phyloP scores from a whole-genome alignment of 2,888 invertebrate genomes.

The Eupithecia abbreviata region DNA sequence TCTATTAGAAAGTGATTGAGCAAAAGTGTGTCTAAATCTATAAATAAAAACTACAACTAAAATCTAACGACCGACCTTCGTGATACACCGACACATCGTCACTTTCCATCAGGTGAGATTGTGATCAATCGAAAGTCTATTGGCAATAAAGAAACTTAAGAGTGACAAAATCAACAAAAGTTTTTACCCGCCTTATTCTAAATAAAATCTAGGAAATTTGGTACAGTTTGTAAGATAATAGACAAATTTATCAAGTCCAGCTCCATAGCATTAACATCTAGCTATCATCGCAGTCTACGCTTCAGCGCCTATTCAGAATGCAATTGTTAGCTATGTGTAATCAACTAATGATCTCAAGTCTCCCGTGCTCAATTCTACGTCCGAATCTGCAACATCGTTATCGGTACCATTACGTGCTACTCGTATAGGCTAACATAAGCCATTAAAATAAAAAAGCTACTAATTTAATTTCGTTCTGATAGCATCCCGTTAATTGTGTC shows the following conservation, averaged over 20 bases:
- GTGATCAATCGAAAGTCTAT: background rate
- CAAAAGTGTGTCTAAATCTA: too few relatives aligned
- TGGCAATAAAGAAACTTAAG: too few relatives aligned
- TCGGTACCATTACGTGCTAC: background rate
- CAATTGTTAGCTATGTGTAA: background rate
- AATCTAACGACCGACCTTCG: too few relatives aligned
- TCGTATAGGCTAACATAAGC: background rate
- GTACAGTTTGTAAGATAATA: background rate
- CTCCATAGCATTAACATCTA: background rate
- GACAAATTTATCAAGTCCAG: background rate
- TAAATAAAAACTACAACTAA: too few relatives aligned
- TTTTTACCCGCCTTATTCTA: background rate
- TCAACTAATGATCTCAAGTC: background rate
- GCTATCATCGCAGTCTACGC: background rate
- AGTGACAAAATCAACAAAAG: too few relatives aligned
- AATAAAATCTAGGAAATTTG: background rate
- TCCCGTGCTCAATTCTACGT: background rate
- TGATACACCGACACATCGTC: too few relatives aligned
- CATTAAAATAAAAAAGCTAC: background rate
- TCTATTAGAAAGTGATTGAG: too few relatives aligned
- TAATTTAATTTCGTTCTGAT: constrained; percentile 41
- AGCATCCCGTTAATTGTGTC: constrained; percentile 52
- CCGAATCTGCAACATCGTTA: background rate
- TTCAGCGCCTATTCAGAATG: background rate
- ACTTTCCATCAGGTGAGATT: too few relatives aligned